These are phyloP conservation scores for Spheniscus mendiculus DNA, from an alignment of 2,113 vertebrate genomes.

Conservation along the genomic window DNA sequence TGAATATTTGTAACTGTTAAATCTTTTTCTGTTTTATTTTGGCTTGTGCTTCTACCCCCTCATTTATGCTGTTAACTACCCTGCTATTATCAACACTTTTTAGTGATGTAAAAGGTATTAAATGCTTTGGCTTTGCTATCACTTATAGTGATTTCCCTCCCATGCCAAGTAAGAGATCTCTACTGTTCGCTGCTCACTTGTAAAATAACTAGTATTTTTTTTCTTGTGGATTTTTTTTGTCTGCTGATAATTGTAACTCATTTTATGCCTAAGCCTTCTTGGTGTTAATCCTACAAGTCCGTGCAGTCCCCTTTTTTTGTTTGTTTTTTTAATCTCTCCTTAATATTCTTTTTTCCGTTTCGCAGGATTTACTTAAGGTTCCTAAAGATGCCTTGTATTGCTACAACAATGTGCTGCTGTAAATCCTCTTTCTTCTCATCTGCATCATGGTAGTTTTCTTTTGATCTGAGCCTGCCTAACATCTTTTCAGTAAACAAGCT, in stretches of 20 bases:
- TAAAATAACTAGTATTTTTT: neutral
- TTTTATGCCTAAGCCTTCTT: neutral
- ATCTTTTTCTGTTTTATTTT: neutral
- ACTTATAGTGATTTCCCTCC: neutral
- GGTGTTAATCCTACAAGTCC: neutral
- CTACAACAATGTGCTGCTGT: neutral
- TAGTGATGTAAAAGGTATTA: neutral
- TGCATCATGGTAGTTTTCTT: neutral
- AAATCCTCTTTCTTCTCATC: neutral
- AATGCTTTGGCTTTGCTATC: neutral
- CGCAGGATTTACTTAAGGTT: neutral
- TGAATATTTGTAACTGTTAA: neutral
- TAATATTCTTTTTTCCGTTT: neutral
- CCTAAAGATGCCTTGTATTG: neutral
- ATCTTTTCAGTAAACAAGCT: neutral
- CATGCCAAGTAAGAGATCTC: neutral
- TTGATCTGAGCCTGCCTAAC: neutral
- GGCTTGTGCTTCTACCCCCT: neutral
- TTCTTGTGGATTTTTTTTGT: neutral
- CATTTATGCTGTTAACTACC: neutral
- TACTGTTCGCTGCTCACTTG: neutral
- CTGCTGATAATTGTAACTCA: neutral
- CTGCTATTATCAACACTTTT: neutral
- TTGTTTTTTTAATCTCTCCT: neutral
- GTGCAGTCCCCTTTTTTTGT: rapidly evolving